Evolutionary conservation across 2,113 vertebrate genomes (phyloP).

Genomic region (Fregata magnificens): DNA sequence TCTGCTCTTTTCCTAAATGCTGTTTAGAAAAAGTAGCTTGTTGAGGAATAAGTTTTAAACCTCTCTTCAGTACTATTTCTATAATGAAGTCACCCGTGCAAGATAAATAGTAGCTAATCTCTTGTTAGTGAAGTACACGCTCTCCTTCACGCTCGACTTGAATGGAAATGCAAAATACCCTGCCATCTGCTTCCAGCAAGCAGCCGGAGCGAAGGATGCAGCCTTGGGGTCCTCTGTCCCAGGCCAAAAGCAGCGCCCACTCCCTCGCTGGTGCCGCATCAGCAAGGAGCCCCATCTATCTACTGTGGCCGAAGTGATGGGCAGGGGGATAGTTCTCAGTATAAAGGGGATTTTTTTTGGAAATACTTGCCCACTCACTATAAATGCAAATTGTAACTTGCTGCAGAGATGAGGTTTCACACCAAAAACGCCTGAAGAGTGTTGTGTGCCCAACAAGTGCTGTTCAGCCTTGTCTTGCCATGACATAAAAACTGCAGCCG

Average conservation of each 20-base stretch:
- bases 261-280: no score
- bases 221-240: neutral
- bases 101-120: constrained; percentile 7
- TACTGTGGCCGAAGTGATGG: fast-evolving
- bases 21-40: neutral
- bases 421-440: neutral
- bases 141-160: neutral
- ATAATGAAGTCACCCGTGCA: neutral
- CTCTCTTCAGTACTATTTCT: neutral
- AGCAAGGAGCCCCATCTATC: neutral
- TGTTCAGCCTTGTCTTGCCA: neutral
- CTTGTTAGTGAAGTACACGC: neutral
- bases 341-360: neutral
- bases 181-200: neutral
- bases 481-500: neutral
- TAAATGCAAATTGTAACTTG: neutral
- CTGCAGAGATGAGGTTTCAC: neutral
- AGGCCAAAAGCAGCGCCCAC: neutral
- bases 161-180: neutral
- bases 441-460: no score
- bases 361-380: neutral
- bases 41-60: neutral
- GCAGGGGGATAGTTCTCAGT: no score
- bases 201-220: neutral
- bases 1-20: neutral